Evolutionary conservation across 2,113 vertebrate genomes (phyloP), one percentile per base, ranked within the genome.

Genomic region (Sterna hirundo): DNA sequence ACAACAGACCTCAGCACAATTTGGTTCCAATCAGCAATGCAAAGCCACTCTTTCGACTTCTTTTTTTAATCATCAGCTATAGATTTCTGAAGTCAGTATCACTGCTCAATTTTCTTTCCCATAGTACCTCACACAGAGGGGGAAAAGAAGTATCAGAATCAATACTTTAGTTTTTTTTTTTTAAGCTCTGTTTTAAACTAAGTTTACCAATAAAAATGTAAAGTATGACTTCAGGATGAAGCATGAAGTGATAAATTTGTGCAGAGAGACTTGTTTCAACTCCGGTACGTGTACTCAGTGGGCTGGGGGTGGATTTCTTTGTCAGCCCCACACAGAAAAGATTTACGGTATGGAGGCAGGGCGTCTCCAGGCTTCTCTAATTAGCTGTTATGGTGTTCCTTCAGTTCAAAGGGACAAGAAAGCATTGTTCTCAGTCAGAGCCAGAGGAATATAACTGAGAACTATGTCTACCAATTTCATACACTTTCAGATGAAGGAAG

Each of bases 281-380:
- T 52, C 38, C 16, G 57, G 4, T 55, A 23, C 0, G 0, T 16
- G 38, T 15, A 11, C 25, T 42, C 47, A 34, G 1, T 9, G 15
- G 23, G 32, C 57, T 61, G n/a, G 32, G 26, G 44, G 22, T 47
- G 44, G 54, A 60, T 61, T 72, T 75, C 40, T 93, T 11, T 25
- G 40, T 32, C 4, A 5, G 34, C 18, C 34, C 40, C 49, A 22
- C 15, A 34, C 15, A 49, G 29, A 80, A 38, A 15, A 74, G 44
- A 61, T 65, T n/a, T 44, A n/a, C 36, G 65, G 9, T 19, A 15
- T 2, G 1, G 3, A 72, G 68, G 13, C 38, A 86, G 20, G 20
- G 12, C 13, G 36, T 47, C 52, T 61, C 47, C 62, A 77, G 36
- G 13, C 30, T 86, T 66, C 51, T 81, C 62, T 42, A 64, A 82